Evolutionary conservation across 2,797 vertebrate genomes (phyloP).

Genomic region (Chaunax sp.): DNA sequence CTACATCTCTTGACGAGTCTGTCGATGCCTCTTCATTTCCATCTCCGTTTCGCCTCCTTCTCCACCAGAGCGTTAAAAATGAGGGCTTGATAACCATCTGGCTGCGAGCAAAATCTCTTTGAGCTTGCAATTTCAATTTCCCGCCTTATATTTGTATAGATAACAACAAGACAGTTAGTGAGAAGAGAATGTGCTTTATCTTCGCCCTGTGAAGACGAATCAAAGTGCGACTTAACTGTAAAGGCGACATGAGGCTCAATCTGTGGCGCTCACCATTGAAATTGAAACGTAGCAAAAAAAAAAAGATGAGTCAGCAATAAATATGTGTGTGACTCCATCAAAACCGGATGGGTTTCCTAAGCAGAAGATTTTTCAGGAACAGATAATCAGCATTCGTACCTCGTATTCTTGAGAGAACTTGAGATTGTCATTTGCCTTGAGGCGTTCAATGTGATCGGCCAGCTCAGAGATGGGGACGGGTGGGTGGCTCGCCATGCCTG

Average conservation of each 20-base stretch:
- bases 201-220: constrained; percentile 40
- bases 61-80: constrained; percentile 59
- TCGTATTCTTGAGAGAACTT: constrained; percentile 99
- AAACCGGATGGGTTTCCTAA: constrained; percentile 43
- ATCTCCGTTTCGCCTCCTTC: constrained; percentile 49
- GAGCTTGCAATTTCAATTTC: constrained; percentile 70
- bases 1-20: constrained; percentile 39
- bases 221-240: constrained; percentile 28
- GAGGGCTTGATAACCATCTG: constrained; percentile 70
- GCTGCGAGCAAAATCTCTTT: constrained; percentile 72
- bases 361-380: constrained; percentile 50
- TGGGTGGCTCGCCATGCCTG: constrained; percentile 98
- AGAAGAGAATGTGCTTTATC: constrained; percentile 48
- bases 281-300: constrained; percentile 26
- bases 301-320: constrained; percentile 31
- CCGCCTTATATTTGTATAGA: constrained; percentile 55
- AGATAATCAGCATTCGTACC: constrained; percentile 85
- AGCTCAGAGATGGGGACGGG: constrained; percentile 95
- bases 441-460: constrained; percentile 94
- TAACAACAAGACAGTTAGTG: constrained; percentile 51
- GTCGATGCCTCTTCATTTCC: constrained; percentile 50
- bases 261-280: constrained; percentile 7
- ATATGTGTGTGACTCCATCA: constrained; percentile 29
- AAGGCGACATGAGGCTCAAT: constrained; percentile 11
- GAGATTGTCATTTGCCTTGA: constrained; percentile 99